A percentile compares a stretch with the other conserved stretches of the same genome.
phyloP scores from a whole-genome alignment of 2,888 invertebrate species.

The Nemotelus nigrinus region DNA sequence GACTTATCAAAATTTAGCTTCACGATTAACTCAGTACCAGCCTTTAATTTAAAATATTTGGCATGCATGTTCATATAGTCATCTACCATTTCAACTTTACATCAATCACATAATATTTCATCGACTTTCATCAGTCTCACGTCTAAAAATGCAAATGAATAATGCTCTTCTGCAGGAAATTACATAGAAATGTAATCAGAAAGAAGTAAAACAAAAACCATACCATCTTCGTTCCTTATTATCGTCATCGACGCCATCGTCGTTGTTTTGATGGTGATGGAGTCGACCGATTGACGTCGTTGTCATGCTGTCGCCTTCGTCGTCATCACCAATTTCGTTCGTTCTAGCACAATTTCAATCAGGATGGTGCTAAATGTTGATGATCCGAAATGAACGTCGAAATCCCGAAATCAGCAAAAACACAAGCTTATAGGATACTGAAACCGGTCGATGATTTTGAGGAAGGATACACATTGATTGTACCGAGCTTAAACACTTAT shows the following conservation, averaged over 20 bases:
- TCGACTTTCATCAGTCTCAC: no score
- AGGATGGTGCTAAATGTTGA: conserved; percentile 22
- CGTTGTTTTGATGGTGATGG: background rate
- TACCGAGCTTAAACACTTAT: background rate
- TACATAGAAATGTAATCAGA: no score
- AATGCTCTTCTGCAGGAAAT: no score
- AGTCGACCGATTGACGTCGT: no score
- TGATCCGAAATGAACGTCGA: conserved; percentile 11
- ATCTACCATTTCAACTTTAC: no score
- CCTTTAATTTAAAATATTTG: no score
- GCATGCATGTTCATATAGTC: no score
- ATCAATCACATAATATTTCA: no score
- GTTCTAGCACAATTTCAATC: conserved; percentile 41
- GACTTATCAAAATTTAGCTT: no score
- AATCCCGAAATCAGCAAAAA: conserved; percentile 44
- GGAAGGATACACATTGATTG: conserved; percentile 2
- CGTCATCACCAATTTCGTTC: conserved; percentile 26
- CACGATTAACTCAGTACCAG: no score
- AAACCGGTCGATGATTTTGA: background rate
- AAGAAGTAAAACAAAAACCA: no score
- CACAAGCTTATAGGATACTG: background rate
- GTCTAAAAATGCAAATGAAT: no score
- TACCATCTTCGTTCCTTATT: background rate
- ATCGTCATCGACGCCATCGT: background rate
- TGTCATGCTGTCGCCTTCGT: background rate